These are phyloP conservation scores for Harpegnathos saltator DNA, from an alignment of 1,140 invertebrate species.

Conservation along the genomic window DNA sequence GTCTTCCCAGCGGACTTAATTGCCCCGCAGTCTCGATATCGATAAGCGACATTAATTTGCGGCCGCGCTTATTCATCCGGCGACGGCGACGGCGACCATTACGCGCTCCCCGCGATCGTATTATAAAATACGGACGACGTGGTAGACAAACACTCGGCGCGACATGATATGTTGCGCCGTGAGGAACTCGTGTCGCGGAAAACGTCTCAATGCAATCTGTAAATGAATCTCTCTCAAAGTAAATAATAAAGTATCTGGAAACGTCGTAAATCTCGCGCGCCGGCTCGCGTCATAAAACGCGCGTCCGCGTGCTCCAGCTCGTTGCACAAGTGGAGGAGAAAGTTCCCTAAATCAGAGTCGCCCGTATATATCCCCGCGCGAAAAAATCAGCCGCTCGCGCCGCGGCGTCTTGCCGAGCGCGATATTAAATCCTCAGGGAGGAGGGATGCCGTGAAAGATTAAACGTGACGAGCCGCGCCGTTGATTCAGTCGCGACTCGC, in stretches of 20 bases:
- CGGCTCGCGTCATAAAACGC: conserved; percentile 54
- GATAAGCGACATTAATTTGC: conserved; percentile 38
- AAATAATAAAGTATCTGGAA: conserved; percentile 59
- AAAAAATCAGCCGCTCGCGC: conserved; percentile 45
- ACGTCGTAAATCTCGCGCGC: conserved; percentile 55
- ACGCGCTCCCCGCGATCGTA: not conserved
- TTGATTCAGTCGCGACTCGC: conserved; percentile 12
- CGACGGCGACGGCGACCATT: not conserved
- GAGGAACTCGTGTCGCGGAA: conserved; percentile 17
- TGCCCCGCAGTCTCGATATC: not conserved
- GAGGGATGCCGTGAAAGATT: conserved; percentile 23
- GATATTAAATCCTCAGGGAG: conserved; percentile 43
- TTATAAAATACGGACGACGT: conserved; percentile 37
- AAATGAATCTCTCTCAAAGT: conserved; percentile 53
- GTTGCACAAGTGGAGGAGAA: conserved; percentile 59
- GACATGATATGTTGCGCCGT: conserved; percentile 17
- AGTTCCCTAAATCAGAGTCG: conserved; percentile 57
- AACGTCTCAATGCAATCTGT: conserved; percentile 59
- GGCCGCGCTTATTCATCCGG: conserved; percentile 25
- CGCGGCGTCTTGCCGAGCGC: conserved; percentile 3
- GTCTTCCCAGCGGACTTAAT: conserved; percentile 23
- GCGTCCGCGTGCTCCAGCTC: conserved; percentile 44
- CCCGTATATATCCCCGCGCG: conserved; percentile 3
- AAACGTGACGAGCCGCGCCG: conserved; percentile 27
- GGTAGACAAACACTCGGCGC: conserved; percentile 2